Conservation (phyloP, 2,113 vertebrate genomes). For the Poeciliopsis prolifica region DNA sequence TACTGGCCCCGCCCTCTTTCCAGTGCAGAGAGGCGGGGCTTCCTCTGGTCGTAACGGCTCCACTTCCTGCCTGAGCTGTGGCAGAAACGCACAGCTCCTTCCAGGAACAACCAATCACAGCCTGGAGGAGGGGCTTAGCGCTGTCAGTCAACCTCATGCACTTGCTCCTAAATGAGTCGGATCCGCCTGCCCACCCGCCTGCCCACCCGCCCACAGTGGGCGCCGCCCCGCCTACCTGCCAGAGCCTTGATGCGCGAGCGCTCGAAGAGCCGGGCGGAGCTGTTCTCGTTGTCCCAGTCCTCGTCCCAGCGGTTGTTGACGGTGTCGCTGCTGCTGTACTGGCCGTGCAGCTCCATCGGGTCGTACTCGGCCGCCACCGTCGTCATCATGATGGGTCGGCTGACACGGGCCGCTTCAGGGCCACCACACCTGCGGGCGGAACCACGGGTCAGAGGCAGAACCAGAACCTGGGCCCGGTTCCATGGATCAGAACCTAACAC, state of each 20-base stretch:
- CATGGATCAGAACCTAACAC: no score
- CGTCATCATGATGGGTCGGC: conserved; percentile 86
- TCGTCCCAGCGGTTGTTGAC: conserved; percentile 97
- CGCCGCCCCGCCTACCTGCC: conserved; percentile 82
- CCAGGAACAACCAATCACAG: no score
- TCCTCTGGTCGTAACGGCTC: no score
- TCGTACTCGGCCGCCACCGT: conserved; percentile 92
- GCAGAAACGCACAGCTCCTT: no score
- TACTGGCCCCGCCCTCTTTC: no score
- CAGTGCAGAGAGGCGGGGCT: no score
- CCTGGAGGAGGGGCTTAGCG: no score
- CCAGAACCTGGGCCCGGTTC: background rate
- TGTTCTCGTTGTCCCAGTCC: conserved; percentile 98
- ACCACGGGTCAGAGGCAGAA: background rate
- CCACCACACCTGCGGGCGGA: conserved; percentile 54
- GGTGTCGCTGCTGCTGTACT: conserved; percentile 87
- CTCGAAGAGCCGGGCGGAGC: conserved; percentile 93
- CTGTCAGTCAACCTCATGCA: no score
- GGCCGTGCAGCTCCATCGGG: conserved; percentile 94
- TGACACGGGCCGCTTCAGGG: conserved; percentile 71
- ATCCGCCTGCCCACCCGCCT: no score
- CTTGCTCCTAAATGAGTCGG: no score
- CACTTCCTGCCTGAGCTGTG: no score
- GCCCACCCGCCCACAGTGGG: background rate
- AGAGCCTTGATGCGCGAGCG: conserved; percentile 96